Evolutionary conservation across 2,888 invertebrate species (phyloP), one percentile per base, ranked within the genome.

Genomic region (Stramonita haemastoma): DNA sequence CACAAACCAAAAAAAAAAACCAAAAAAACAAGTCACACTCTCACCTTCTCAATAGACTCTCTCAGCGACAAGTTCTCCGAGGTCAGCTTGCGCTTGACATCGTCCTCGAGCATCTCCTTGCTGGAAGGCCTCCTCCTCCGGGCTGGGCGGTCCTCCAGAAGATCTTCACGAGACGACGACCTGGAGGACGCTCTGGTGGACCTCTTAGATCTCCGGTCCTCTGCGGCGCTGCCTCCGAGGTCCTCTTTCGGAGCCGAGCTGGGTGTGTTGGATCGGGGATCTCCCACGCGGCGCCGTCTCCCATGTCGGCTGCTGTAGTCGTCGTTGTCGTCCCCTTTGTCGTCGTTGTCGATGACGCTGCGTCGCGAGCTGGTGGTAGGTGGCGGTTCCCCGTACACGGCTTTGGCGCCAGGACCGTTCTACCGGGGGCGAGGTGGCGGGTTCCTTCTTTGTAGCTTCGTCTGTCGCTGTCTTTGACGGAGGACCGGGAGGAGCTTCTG

Each of bases 41-140:
- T 70, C 56, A 95, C 95, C 90, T 95, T 95, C 89, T 95, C 95
- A 70, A 95, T 95, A 91, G 95, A 95, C 32, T 95, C 95, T 84
- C 95, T 93, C 84, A 95, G 91, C n/a, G 93, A 94, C 36, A 95
- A 90, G 29, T 93, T 94, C 90, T 95, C 95, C 32, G 94, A 94
- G n/a, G 95, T 95, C 85, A 95, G 91, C 19, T 94, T 92, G 22
- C 92, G 89, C 36, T 83, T 83, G 22, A 88, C 88, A 0, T 90
- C 90, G 13, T 91, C 91, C 32, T 93, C 93, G 46, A 94, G 87
- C 46, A 94, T 87, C 88, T 94, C 94, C 83, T 93, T 92, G 92
- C 94, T 94, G 15, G 93, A 93, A 79, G 93, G 94, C 60, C 94
- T 91, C 86, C 92, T 92, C n/a, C 92, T 88, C 15, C 93, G 93